Base-by-base conservation (phyloP, 2,797 vertebrate genomes). In the Aselliscus stoliczkanus region DNA sequence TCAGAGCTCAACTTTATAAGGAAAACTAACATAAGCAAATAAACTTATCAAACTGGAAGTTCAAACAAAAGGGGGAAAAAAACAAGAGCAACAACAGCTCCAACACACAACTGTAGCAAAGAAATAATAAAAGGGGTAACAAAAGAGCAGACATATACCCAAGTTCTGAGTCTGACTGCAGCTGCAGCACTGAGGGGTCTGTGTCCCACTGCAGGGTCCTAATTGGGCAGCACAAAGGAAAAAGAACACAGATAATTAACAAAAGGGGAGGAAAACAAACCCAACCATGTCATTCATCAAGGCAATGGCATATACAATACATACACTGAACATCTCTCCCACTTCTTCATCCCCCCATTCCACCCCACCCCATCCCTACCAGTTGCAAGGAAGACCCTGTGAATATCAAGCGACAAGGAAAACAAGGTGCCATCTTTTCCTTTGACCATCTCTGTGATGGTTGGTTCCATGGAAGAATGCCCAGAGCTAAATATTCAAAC, bases 151-250 rank as follows among this genome's bases (percentile, higher is more conserved):
- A 98, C 97, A 98, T 98, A 98, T 99, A 99, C 99, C 99, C 99
- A 97, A 99, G 99, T 98, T 99, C 99, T 98, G 99, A 99, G 98
- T 99, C 99, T 97, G 99, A 99, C 98, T 99, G 99, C 98, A 99
- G 99, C 99, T 99, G 99, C 96, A 99, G 99, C 98, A 99, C 99
- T 98, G 99, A 99, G 97, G 99, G 99, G 99, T 99, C 99, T 98
- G 99, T 99, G 99, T 99, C 99, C 99, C 99, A 99, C 98, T 99
- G 99, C 98, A 99, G 98, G 97, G 99, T 99, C 99, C 99, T 99
- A 98, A 97, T 98, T 97, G 98, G 96, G 98, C 98, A 98, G 99
- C 98, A 99, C 98, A 95, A 98, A 98, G 97, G 97, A 97, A 98
- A 99, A 98, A 99, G 98, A 98, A 99, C 98, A 99, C 98, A 98